Conservation (phyloP, 53 echinoderm and acorn worm genomes). For the Glandiceps talaboti region DNA sequence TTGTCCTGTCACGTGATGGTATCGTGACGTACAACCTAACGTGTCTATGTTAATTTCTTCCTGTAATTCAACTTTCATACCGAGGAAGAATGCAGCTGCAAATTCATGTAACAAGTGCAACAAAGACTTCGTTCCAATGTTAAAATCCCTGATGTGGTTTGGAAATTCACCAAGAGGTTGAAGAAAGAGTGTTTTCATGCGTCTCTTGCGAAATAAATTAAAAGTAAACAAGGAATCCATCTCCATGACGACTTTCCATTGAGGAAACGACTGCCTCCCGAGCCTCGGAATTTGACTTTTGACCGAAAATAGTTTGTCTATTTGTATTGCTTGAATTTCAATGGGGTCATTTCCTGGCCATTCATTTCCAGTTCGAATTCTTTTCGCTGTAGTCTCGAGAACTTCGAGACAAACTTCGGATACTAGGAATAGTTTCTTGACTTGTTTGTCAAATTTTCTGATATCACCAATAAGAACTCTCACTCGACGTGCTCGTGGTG, state of each 20-base stretch:
- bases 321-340: not conserved
- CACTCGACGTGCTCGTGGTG: not conserved
- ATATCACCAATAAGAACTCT: not conserved
- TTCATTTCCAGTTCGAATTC: not conserved
- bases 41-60: constrained; percentile 23
- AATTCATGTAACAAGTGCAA: not conserved
- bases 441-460: not conserved
- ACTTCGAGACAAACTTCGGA: not conserved
- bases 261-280: not conserved
- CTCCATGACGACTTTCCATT: not conserved
- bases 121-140: not conserved
- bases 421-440: not conserved
- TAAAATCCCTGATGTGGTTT: not conserved
- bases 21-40: constrained; percentile 26
- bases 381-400: not conserved
- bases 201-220: not conserved
- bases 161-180: not conserved
- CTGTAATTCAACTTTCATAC: constrained; percentile 34
- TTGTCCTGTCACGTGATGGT: constrained; percentile 45
- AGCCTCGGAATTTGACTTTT: not conserved
- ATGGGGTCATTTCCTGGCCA: too few species aligned
- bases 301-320: not conserved
- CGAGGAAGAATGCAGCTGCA: constrained; percentile 34
- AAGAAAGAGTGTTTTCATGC: not conserved
- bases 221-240: not conserved